These are phyloP conservation scores for Onychomys torridus DNA, from an alignment of 2,797 vertebrate species.

Conservation along the genomic window DNA sequence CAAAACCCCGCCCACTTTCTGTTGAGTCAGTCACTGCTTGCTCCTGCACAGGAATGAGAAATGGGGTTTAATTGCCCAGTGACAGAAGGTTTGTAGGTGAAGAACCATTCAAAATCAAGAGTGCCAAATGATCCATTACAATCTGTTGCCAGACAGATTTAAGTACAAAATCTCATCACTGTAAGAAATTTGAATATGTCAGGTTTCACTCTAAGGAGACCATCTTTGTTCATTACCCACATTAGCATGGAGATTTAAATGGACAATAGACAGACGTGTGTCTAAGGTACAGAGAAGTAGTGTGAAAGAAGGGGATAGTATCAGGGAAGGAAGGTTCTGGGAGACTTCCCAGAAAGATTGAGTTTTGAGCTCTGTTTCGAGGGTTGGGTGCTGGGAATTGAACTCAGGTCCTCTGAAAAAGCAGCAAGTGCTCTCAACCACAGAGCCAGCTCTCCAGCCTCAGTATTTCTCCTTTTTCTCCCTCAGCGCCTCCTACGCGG, in stretches of 20 bases:
- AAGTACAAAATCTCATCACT: not conserved
- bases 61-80: not conserved
- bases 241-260: not conserved
- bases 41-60: not conserved
- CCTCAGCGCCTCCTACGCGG: not conserved
- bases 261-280: not conserved
- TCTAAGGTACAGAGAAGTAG: not conserved
- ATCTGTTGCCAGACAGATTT: not conserved
- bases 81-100: not conserved
- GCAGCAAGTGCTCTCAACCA: not conserved
- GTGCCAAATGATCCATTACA: not conserved
- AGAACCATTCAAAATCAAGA: not conserved
- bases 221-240: not conserved
- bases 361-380: slow-evolving; percentile 21
- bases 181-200: not conserved
- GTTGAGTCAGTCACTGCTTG: not conserved
- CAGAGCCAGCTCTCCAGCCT: not conserved
- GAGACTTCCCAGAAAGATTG: not conserved
- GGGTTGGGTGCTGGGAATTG: not conserved
- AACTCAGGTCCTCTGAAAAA: not conserved
- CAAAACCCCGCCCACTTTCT: not conserved
- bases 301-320: not conserved
- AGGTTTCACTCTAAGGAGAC: not conserved
- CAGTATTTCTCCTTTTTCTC: not conserved
- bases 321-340: not conserved